Evolutionary conservation across 1,140 invertebrate species (phyloP), one percentile per base, ranked within the genome.

Genomic region (Brachionus manjavacas): DNA sequence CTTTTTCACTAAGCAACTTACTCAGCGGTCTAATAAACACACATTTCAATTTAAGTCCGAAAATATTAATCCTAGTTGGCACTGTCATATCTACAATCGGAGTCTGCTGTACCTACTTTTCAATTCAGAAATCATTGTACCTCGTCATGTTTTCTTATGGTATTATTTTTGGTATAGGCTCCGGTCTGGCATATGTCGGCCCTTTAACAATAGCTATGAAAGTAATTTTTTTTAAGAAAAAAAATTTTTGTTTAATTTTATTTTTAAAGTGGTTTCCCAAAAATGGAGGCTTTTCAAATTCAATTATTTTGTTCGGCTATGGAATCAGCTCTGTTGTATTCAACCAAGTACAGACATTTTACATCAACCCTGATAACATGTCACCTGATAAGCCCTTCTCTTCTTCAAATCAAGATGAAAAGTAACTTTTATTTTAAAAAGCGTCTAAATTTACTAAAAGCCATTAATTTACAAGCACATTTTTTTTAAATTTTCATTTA

Each of bases 341-440:
- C 85, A 88, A 89, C 83, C 87, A 87, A 72, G 85, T 91, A 35
- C 89, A 91, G 84, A 90, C 89, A 6, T 85, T 86, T 8, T 90
- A 86, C 79, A 86, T 91, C 4, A 91, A 91, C 86, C 90, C 90
- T 16, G 46, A 88, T 8, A 91, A 91, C 84, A 76, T 86, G 35
- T 74, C 85, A 46, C 85, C 89, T 2, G 86, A 86, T 72, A 72
- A 46, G 49, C 31, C 81, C 4, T 84, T 70, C 43, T 84, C 64
- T 12, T 14, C 14, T 39, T 16, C 41, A n/a, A 20, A 70, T 84
- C 81, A 64, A 55, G 31, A 68, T 74, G 81, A 81, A 81, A 81
- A 81, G 79, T 81, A 78, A 78, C 28, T 55, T 43, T 1, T 39
- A 74, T 12, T 12, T 39, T 46, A 20, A 74, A 41, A 64, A 64